phyloP scores from a whole-genome alignment of 2,797 vertebrate genomes.

The Acipenser transmontanus region DNA sequence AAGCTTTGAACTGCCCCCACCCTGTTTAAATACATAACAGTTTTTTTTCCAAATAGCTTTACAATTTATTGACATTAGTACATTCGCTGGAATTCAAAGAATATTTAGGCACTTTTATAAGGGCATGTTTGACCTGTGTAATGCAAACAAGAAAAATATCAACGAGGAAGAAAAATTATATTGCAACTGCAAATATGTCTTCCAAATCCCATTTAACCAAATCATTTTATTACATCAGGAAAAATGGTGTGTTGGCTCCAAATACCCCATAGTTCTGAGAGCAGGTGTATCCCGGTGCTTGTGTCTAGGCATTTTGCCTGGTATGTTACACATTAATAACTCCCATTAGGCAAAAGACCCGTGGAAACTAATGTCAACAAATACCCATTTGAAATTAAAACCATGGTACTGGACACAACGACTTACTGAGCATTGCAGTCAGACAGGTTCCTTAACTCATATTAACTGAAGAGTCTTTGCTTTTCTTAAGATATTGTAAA shows the following conservation, averaged over 20 bases:
- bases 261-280: slow-evolving; percentile 36
- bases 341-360: slow-evolving; percentile 47
- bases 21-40: slow-evolving; percentile 50
- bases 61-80: slow-evolving; percentile 24
- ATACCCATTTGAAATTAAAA: slow-evolving; percentile 43
- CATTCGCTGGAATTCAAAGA: slow-evolving; percentile 8
- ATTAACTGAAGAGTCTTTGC: no score
- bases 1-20: slow-evolving; percentile 25
- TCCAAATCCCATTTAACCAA: slow-evolving; percentile 10
- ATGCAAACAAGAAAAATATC: slow-evolving; percentile 13
- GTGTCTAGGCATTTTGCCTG: slow-evolving; percentile 48
- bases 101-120: slow-evolving; percentile 1
- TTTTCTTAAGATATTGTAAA: no score
- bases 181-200: neutral
- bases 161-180: slow-evolving; percentile 26
- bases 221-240: slow-evolving; percentile 39
- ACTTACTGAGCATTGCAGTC: no score
- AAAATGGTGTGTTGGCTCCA: slow-evolving; percentile 38
- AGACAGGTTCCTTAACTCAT: no score
- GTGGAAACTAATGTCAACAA: slow-evolving; percentile 43
- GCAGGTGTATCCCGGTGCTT: slow-evolving; percentile 45
- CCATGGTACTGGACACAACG: slow-evolving; percentile 30
- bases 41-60: slow-evolving; percentile 34
- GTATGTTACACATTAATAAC: slow-evolving; percentile 39
- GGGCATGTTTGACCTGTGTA: neutral